Base-by-base conservation (phyloP, 2,797 vertebrate genomes). In the Sebastes steindachneri region DNA sequence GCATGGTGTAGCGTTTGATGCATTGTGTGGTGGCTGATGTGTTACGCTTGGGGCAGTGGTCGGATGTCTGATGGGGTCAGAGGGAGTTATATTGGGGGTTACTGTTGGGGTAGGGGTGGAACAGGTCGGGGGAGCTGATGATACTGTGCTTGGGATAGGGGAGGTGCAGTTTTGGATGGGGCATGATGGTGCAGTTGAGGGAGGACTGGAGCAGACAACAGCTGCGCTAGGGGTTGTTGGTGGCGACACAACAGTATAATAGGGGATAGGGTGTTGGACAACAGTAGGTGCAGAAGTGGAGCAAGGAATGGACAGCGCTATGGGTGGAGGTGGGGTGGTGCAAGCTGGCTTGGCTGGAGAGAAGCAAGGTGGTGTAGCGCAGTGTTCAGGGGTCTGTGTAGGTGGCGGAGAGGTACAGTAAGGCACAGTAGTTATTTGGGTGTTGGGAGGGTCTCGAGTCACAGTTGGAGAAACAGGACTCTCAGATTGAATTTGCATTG, bases 391-490 rank as follows among this genome's bases (percentile, higher is more conserved):
- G 45, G 59, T 78, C 72, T 71, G 89, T 79, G 86, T 68, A 54
- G 89, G 73, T 55, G 73, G 70, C 25, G 91, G 66, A 85, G 92
- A 81, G 80, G 87, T 73, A 93, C 86, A 87, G 84, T 95, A 95
- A 95, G 95, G 94, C 92, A 94, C 86, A 83, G 77, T 91, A 86
- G 90, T 89, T 86, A 67, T 89, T 79, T 92, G 82, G 77, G 86
- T 82, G 72, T 73, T 45, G 60, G 71, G 80, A 78, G 77, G 73
- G 53, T 87, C 86, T 83, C 78, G 75, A 78, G 68, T 88, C 25
- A 3, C 68, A 59, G 74, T 54, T 73, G 82, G 82, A 35, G 83
- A 76, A 62, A 7, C 75, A 28, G 75, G 79, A 68, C 37, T 85
- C 69, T 90, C 88, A 62, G 77, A 69, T 35, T 83, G 78, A 70